Percentiles rank a stretch among this genome's conserved stretches.
Evolutionary conservation across 2,113 vertebrate species (phyloP).

Genomic region (Actenoides lindsayi): DNA sequence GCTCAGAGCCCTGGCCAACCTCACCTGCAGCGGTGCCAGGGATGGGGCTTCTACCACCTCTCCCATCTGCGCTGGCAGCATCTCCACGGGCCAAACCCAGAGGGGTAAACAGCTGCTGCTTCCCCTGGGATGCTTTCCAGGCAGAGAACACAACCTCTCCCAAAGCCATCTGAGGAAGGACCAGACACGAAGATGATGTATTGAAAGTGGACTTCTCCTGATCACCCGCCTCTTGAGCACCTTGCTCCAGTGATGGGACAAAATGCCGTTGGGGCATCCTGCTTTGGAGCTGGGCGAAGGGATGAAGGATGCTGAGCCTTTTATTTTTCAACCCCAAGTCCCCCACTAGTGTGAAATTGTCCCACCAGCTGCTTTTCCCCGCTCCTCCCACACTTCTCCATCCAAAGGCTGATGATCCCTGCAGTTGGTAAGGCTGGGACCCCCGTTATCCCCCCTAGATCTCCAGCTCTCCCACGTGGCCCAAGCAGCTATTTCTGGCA

Average conservation of each 20-base stretch:
- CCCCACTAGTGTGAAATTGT: not conserved
- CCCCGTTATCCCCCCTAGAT: not conserved
- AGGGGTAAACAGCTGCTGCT: not conserved
- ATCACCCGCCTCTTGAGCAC: not conserved
- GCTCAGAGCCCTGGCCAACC: not conserved
- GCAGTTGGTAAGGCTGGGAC: not conserved
- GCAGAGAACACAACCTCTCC: constrained; percentile 7
- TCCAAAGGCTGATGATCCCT: not conserved
- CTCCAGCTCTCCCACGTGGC: not conserved
- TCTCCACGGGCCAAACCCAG: not conserved
- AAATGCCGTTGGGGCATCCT: not conserved
- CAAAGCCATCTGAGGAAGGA: constrained; percentile 35
- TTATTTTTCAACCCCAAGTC: not conserved
- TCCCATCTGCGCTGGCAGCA: not conserved
- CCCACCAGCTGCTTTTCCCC: not conserved
- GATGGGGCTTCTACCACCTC: not conserved
- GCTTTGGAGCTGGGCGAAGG: not conserved
- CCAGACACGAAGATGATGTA: not conserved
- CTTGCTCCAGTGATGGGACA: not conserved
- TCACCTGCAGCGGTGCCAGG: not conserved
- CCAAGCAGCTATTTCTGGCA: not conserved
- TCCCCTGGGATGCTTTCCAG: constrained; percentile 2
- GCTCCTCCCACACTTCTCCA: not conserved
- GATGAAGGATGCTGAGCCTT: not conserved
- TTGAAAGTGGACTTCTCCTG: not conserved